A percentile compares a stretch with the other conserved stretches of the same genome.
Evolutionary conservation across 2,113 vertebrate genomes (phyloP).

Genomic region (Agapornis roseicollis): DNA sequence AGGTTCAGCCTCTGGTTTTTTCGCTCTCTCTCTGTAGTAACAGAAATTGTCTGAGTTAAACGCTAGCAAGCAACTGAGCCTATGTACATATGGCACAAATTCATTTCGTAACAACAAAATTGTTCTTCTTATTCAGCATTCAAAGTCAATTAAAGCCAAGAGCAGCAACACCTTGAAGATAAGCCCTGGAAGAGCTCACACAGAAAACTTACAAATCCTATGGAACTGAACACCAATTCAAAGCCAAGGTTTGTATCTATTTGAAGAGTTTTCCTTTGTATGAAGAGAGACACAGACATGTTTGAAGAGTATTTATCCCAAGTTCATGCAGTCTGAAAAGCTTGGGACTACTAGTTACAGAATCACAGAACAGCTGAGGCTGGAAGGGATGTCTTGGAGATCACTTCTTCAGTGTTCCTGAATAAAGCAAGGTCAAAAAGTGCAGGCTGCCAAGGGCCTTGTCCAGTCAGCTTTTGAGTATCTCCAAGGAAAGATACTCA

Average conservation of each 20-base stretch:
- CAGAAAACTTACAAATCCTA: not conserved
- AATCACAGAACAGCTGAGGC: not conserved
- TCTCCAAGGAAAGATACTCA: not conserved
- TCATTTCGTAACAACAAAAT: not conserved
- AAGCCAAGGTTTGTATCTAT: not conserved
- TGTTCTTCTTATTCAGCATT: not conserved
- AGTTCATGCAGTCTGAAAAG: not conserved
- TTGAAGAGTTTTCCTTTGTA: not conserved
- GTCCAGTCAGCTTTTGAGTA: not conserved
- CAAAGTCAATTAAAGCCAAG: not conserved
- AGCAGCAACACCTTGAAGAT: not conserved
- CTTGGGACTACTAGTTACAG: not conserved
- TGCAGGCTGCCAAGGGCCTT: not conserved
- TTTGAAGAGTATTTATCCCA: not conserved
- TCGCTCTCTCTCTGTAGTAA: not conserved
- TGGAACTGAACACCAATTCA: accelerated
- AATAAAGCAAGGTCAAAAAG: not conserved
- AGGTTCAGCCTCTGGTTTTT: not conserved
- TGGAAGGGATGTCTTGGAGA: not conserved
- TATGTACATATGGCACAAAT: not conserved
- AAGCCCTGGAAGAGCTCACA: not conserved
- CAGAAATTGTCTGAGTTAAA: not conserved
- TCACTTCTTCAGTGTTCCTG: not conserved
- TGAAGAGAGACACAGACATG: not conserved
- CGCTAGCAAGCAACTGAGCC: not conserved